Percentiles rank a stretch among this genome's conserved stretches.
Evolutionary conservation across 2,888 invertebrate genomes (phyloP).

Genomic region (Nebria brevicollis): DNA sequence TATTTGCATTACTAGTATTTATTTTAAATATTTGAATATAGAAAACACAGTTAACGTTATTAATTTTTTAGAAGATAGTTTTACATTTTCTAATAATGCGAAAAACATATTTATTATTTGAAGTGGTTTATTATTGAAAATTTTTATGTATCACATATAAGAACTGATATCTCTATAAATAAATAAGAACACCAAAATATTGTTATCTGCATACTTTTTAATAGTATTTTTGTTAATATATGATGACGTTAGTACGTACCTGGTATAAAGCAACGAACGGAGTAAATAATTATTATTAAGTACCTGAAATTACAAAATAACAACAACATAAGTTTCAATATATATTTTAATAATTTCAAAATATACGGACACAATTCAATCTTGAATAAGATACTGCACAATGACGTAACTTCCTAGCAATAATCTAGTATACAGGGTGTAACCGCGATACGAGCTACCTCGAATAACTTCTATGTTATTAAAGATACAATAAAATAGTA

Average conservation of each 20-base stretch:
- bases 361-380: too few species aligned
- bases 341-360: too few species aligned
- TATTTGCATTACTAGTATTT: conserved; percentile 2
- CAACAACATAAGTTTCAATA: too few species aligned
- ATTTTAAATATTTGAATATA: neutral
- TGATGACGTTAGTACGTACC: neutral
- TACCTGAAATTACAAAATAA: neutral
- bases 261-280: neutral
- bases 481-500: too few species aligned
- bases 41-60: neutral
- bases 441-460: too few species aligned
- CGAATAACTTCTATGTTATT: too few species aligned
- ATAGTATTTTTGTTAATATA: too few species aligned
- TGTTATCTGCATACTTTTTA: neutral
- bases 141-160: neutral
- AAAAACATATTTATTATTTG: neutral
- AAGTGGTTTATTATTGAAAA: neutral
- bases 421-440: too few species aligned
- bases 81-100: neutral
- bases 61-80: conserved; percentile 7
- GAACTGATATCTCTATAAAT: neutral
- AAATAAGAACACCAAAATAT: neutral
- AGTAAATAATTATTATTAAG: neutral
- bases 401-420: too few species aligned
- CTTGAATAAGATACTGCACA: too few species aligned